Evolutionary conservation across 1,140 invertebrate genomes (phyloP).

Genomic region (Tribolium madens): DNA sequence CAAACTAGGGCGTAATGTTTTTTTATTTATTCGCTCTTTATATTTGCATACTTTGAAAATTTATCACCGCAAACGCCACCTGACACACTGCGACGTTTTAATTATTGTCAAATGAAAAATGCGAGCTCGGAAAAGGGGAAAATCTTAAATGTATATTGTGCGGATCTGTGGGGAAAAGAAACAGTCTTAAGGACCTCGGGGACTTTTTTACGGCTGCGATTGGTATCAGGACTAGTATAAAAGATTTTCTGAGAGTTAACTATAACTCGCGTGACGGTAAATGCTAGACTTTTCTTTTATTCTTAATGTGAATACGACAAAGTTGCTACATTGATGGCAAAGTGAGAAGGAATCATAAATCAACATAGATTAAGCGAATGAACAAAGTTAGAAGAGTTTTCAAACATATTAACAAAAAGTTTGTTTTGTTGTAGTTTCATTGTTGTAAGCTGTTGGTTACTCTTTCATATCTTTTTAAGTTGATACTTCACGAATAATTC

Average conservation of each 20-base stretch:
- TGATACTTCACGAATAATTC: not conserved
- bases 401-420: not conserved
- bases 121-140: not conserved
- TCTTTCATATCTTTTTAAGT: not conserved
- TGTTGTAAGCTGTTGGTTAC: not conserved
- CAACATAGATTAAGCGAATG: not conserved
- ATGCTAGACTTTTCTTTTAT: not conserved
- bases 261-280: not conserved
- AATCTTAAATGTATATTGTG: not conserved
- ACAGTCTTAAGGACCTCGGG: not conserved
- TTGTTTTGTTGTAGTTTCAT: not conserved
- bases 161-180: not conserved
- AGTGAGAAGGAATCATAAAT: not conserved
- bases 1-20: conserved; percentile 19
- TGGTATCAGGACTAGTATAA: no score
- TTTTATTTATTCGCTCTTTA: conserved; percentile 14
- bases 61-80: conserved; percentile 35
- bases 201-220: not conserved
- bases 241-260: not conserved
- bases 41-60: conserved; percentile 40
- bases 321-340: not conserved
- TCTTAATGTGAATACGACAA: not conserved
- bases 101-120: conserved; percentile 36
- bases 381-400: not conserved
- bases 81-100: conserved; percentile 19